Conservation (phyloP, 2,888 invertebrate genomes). For the Cacoxenus indagator region DNA sequence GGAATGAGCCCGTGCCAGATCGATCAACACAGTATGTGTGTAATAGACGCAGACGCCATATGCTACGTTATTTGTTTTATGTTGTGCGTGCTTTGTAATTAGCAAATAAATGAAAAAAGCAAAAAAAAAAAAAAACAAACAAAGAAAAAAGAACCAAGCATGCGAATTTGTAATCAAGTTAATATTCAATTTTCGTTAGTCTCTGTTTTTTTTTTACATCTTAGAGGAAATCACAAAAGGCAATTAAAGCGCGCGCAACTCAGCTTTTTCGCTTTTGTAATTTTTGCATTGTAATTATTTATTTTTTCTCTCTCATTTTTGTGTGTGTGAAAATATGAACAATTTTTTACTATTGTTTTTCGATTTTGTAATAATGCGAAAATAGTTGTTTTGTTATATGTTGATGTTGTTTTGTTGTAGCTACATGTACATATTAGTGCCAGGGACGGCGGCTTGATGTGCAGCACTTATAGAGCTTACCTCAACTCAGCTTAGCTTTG, state of each 20-base stretch:
- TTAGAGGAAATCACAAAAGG: conserved; percentile 7
- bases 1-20: not conserved
- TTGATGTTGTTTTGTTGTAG: conserved; percentile 27
- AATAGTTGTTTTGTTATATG: not conserved
- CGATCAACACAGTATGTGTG: not conserved
- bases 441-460: too few species aligned
- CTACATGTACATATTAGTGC: too few species aligned
- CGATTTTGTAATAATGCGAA: not conserved
- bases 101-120: not conserved
- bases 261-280: conserved; percentile 1
- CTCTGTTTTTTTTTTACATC: not conserved
- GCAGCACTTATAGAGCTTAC: too few species aligned
- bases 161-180: conserved; percentile 12
- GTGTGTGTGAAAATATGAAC: conserved; percentile 14
- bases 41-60: conserved; percentile 4
- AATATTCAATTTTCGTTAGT: conserved; percentile 10
- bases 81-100: conserved; percentile 16
- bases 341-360: conserved; percentile 5
- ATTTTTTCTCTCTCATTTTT: not conserved
- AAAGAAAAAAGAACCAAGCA: not conserved
- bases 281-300: conserved; percentile 8
- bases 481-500: too few species aligned
- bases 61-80: not conserved
- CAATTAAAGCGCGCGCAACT: conserved; percentile 17
- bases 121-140: not conserved